Base-by-base conservation (phyloP, 2,888 invertebrate genomes). In the Drosophila lutescens region DNA sequence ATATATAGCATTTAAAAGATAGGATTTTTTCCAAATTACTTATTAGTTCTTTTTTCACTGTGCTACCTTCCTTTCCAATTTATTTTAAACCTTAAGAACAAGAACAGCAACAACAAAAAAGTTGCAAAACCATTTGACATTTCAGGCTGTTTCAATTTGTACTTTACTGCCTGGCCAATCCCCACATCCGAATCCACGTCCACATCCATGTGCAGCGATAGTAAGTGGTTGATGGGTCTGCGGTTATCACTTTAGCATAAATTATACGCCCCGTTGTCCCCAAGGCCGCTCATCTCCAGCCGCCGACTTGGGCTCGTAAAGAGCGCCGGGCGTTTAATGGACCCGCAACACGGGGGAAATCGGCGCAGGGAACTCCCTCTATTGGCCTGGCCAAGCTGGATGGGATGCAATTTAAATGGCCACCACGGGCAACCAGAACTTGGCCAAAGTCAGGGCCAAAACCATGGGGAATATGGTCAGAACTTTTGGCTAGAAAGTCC, bases 191-290 rank as follows among this genome's bases (percentile, higher is more conserved):
- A 5, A 26, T 20, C 20, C 20, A 20, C 20, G 4, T 26, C 32
- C 61, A 40, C 32, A 58, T 59, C 40, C 38, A 34, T 47, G 60
- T 34, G 47, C 8, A 13, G 23, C 60, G 60, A 62, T 62, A 49
- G 62, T 62, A 62, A 62, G 62, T 62, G 62, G 62, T 62, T 62
- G 62, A 62, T 62, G 68, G 49, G n/a, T 54, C 54, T 70, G 70
- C 61, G 70, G 43, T 47, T 60, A 70, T 70, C 71, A 61, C 71
- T 56, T 70, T 71, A 51, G 71, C 71, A 70, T 70, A 70, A 71
- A 71, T 71, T 70, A 71, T 61, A 60, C 54, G 38, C 50, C 47
- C 69, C 32, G 36, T 32, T 49, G 36, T 9, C 32, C 30, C 47
- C 6, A 4, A 12, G 56, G 51, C 34, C 41, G 41, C 30, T 60